These are phyloP conservation scores for Hipposideros armiger DNA, from an alignment of 2,113 vertebrate genomes.

Conservation along the genomic window DNA sequence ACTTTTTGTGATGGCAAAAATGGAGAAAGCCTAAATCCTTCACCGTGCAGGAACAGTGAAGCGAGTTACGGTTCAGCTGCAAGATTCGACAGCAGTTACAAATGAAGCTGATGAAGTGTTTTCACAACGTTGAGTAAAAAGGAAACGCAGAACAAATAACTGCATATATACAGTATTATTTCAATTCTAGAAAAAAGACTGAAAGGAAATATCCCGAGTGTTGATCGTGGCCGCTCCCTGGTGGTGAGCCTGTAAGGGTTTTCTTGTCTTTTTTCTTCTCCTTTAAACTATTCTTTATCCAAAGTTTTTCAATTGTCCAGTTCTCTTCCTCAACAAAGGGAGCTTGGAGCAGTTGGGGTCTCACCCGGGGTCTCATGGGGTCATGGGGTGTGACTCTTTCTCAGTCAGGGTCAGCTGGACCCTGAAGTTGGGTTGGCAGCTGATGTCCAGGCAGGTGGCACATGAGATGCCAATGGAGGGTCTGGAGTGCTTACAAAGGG, in stretches of 20 bases:
- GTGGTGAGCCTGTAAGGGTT: neutral
- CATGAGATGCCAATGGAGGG: fast-evolving
- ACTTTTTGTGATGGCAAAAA: neutral
- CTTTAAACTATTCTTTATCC: neutral
- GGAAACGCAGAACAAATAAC: neutral
- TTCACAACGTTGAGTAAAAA: neutral
- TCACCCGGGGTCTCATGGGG: neutral
- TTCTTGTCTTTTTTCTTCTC: neutral
- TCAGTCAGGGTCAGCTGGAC: neutral
- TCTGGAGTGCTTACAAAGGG: too few relatives aligned
- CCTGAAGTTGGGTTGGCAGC: neutral
- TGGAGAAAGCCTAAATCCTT: fast-evolving
- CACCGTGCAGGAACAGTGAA: fast-evolving
- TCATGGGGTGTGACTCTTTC: neutral
- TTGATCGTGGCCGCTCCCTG: fast-evolving
- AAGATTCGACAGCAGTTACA: fast-evolving
- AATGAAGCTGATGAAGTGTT: neutral
- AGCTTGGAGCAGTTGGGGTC: neutral
- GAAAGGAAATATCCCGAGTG: neutral
- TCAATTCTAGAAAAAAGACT: neutral
- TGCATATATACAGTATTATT: neutral
- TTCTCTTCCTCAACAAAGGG: neutral
- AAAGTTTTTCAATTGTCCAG: fast-evolving
- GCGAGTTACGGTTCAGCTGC: fast-evolving
- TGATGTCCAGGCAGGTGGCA: neutral